Base-by-base conservation (phyloP, 2,113 vertebrate species). In the Leucosticte australis region DNA sequence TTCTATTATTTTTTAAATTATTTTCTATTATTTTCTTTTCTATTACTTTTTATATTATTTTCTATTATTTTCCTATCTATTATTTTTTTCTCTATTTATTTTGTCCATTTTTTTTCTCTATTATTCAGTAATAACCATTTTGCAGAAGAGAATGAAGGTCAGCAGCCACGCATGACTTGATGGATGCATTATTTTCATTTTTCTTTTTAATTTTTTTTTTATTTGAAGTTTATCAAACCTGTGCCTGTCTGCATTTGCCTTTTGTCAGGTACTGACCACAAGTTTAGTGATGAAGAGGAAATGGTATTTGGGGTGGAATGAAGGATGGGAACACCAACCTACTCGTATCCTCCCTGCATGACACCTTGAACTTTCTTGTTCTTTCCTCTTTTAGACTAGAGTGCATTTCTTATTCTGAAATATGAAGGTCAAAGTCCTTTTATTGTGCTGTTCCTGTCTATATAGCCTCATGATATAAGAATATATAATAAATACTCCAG, bases 331-430 rank as follows among this genome's bases (percentile, higher is more conserved):
- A 56, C 15, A 57, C 1, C 0, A 5, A 7, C 3, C 12, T 60
- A 20, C 11, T 30, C 0, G 2, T 63, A 6, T 77, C 13, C 3
- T 37, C 10, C 9, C 33, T 1, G 0, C 13, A 86, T 0, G 6
- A 89, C 9, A 7, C n/a, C 26, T 65, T 87, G 12, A 81, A 46
- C 7, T 30, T 56, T 52, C 19, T 55, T 60, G 2, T 42, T 92
- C 11, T 69, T 75, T 86, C 37, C 70, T 82, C 21, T 68, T 73
- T 86, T 11, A 16, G 15, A 74, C 3, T n/a, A 28, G 9, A 26
- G 18, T 53, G 28, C 11, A 41, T 84, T 57, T 37, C 11, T 13
- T 81, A 37, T 6, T n/a, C 19, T 18, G 31, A 65, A 73, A 53
- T 41, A 49, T 11, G 30, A 80, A 69, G 9, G 23, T 74, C 39